A percentile compares a stretch with the other conserved stretches of the same genome.
These are phyloP conservation scores for Esperia sulphurella DNA, from an alignment of 2,888 invertebrate genomes.

Conservation along the genomic window DNA sequence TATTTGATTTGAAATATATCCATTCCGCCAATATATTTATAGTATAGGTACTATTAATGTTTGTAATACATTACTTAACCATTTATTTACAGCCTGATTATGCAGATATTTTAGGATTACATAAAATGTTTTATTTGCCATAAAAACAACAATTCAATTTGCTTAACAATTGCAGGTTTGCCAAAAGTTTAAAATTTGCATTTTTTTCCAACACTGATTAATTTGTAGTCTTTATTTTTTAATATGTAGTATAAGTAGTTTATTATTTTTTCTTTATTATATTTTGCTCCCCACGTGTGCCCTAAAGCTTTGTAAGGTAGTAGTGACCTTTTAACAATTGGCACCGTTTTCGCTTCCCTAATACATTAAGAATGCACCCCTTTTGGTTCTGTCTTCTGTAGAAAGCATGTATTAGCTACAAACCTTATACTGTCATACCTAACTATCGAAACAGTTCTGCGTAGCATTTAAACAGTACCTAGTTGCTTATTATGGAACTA, in stretches of 20 bases:
- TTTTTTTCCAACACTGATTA: constrained; percentile 68
- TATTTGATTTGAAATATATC: not conserved
- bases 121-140: constrained; percentile 25
- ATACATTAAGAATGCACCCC: constrained; percentile 36
- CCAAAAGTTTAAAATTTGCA: constrained; percentile 78
- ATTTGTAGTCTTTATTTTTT: constrained; percentile 28
- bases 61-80: constrained; percentile 16
- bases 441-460: too few relatives aligned
- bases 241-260: constrained; percentile 7
- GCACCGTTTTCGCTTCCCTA: constrained; percentile 23
- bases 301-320: constrained; percentile 17
- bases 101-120: constrained; percentile 32
- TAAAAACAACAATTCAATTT: constrained; percentile 32
- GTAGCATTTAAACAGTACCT: not conserved
- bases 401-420: constrained; percentile 12
- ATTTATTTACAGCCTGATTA: constrained; percentile 43
- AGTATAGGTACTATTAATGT: constrained; percentile 3
- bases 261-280: constrained; percentile 24
- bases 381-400: constrained; percentile 18
- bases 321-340: not conserved
- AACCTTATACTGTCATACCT: too few relatives aligned
- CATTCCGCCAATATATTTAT: not conserved
- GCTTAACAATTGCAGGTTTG: constrained; percentile 79
- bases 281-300: constrained; percentile 42
- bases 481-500: constrained; percentile 23